Base-by-base conservation (phyloP, 2,113 vertebrate species). In the Scalopus aquaticus region DNA sequence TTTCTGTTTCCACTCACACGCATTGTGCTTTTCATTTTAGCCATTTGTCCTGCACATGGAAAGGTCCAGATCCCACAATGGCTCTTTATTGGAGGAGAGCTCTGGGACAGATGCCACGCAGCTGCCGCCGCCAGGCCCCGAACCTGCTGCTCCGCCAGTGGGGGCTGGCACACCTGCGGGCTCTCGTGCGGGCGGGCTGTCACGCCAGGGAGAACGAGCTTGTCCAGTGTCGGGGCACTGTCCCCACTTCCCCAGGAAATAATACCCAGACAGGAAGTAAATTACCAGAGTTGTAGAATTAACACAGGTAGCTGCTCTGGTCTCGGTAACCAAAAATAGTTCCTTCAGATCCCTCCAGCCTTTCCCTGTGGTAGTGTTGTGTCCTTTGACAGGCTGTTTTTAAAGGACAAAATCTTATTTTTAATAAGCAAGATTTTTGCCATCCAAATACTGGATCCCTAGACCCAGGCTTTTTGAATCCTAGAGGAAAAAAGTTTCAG, bases 11-110 rank as follows among this genome's bases (percentile, higher is more conserved):
- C 90, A 96, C 95, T 97, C 95, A 92, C 46, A 32, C 1, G 51
- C 90, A 94, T 96, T 97, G 93, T 96, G 95, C 79, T 80, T 95
- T 89, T 97, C 96, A 97, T 97, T 93, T 97, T 22, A 42, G 70
- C 58, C 90, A 0, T 88, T 96, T 88, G 97, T 93, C 84, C 72
- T 37, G 42, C 6, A 0, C 0, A 17, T 16, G n/a, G 65, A 56
- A 93, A 94, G 96, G 86, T 78, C 93, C 95, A 95, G 90, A 49
- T 91, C 28, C 79, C 60, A 83, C 54, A 94, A 73, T 88, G 92
- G 49, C 82, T 93, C 92, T 96, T 97, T 96, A 96, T 60, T 90
- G 93, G 92, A 73, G 20, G 85, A 92, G 49, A 35, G 64, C 89
- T 96, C 96, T 96, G 97, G 96, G 95, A 97, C 88, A 54, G 37